A percentile compares a stretch with the other conserved stretches of the same genome.
These are phyloP conservation scores for Eudyptes chrysolophus DNA, from an alignment of 2,113 vertebrate genomes.

Conservation along the genomic window DNA sequence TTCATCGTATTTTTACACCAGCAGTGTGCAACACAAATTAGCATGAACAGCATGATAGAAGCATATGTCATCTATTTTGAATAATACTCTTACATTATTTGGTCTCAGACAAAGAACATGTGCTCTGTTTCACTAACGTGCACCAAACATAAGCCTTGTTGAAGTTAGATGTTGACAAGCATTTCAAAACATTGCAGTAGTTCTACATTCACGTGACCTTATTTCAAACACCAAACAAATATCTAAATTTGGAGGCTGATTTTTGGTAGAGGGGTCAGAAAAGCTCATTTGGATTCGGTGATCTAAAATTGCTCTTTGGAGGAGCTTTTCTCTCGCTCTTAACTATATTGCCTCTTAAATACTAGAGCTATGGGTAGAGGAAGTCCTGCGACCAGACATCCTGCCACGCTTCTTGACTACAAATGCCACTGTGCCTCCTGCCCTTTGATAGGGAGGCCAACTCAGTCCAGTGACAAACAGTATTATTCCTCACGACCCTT, in stretches of 20 bases:
- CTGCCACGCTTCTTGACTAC: background rate
- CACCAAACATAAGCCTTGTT: background rate
- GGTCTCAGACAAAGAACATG: background rate
- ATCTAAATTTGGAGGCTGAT: background rate
- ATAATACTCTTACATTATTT: background rate
- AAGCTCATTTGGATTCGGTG: fast-evolving
- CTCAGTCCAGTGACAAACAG: background rate
- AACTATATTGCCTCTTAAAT: background rate
- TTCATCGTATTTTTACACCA: background rate
- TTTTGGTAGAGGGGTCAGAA: background rate
- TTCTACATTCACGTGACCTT: background rate
- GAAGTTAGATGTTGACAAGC: background rate
- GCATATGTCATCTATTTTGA: background rate
- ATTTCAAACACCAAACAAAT: background rate
- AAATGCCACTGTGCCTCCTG: background rate
- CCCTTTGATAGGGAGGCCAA: background rate
- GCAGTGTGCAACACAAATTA: background rate
- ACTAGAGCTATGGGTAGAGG: background rate
- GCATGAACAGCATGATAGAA: background rate
- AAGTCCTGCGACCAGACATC: background rate
- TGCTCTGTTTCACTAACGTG: background rate
- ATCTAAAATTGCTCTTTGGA: background rate
- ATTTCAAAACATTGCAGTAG: background rate
- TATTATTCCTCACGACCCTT: background rate
- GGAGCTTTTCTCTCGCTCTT: background rate